Evolutionary conservation across 2,797 vertebrate species (phyloP).

Genomic region (Nannoperca obscura): DNA sequence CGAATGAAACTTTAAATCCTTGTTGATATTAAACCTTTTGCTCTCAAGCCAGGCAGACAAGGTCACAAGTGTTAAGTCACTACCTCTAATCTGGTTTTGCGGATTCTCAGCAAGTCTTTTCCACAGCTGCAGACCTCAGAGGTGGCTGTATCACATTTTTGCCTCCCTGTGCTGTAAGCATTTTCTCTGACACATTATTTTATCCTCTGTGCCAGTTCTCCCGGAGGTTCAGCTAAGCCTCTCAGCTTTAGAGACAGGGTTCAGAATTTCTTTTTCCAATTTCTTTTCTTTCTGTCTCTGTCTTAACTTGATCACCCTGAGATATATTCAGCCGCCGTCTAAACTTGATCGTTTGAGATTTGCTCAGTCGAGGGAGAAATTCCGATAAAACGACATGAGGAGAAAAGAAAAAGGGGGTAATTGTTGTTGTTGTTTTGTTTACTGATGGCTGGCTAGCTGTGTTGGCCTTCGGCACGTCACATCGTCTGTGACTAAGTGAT

Average conservation of each 20-base stretch:
- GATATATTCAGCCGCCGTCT: slow-evolving; percentile 45
- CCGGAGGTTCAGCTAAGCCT: slow-evolving; percentile 73
- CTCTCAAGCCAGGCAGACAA: slow-evolving; percentile 58
- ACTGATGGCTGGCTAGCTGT: slow-evolving; percentile 29
- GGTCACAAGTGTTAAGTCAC: slow-evolving; percentile 76
- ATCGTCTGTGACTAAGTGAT: slow-evolving; percentile 60
- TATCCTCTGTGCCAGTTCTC: slow-evolving; percentile 63
- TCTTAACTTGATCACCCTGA: slow-evolving; percentile 62
- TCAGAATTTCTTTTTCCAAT: slow-evolving; percentile 53
- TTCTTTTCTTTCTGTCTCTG: slow-evolving; percentile 41
- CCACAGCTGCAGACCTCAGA: slow-evolving; percentile 62
- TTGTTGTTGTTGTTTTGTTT: slow-evolving; percentile 54
- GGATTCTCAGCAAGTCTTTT: slow-evolving; percentile 73
- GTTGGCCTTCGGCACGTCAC: slow-evolving; percentile 29
- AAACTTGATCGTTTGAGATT: slow-evolving; percentile 58
- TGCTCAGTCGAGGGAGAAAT: slow-evolving; percentile 63
- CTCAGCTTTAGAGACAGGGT: slow-evolving; percentile 52
- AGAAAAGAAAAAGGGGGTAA: slow-evolving; percentile 39
- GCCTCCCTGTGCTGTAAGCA: slow-evolving; percentile 71
- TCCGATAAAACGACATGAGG: slow-evolving; percentile 44
- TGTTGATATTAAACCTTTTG: slow-evolving; percentile 77
- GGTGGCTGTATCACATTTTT: slow-evolving; percentile 56
- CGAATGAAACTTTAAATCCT: slow-evolving; percentile 78
- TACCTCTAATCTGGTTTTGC: slow-evolving; percentile 79
- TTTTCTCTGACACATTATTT: slow-evolving; percentile 78